These are phyloP conservation scores for Mesodorylaimus sp. DNA, from an alignment of 2,888 invertebrate genomes.

Conservation along the genomic window DNA sequence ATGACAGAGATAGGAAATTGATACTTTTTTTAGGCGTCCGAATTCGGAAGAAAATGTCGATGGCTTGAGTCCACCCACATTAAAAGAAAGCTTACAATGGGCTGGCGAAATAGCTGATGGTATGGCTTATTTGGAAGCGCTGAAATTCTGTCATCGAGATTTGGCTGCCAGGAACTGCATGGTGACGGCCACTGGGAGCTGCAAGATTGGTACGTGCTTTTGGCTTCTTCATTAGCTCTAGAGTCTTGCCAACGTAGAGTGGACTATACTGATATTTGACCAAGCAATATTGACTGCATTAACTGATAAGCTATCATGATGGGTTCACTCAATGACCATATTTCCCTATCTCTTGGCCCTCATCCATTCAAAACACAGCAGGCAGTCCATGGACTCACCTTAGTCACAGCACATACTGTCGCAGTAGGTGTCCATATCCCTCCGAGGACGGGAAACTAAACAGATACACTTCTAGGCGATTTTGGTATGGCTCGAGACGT, in stretches of 20 bases:
- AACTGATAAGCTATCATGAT: too few species aligned
- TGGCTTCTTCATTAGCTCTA: not conserved
- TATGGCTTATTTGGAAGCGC: constrained; percentile 85
- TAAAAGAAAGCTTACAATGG: constrained; percentile 36
- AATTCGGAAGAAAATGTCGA: constrained; percentile 17
- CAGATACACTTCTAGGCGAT: constrained; percentile 16
- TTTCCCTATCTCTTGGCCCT: too few species aligned
- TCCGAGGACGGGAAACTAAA: too few species aligned
- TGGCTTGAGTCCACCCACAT: constrained; percentile 29
- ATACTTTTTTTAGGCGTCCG: constrained; percentile 17
- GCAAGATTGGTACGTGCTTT: constrained; percentile 41
- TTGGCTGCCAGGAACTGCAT: constrained; percentile 68
- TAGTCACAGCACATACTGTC: too few species aligned
- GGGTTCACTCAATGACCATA: too few species aligned
- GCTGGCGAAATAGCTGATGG: constrained; percentile 75
- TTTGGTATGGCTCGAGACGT: constrained; percentile 50
- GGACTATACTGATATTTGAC: too few species aligned
- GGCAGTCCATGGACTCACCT: too few species aligned
- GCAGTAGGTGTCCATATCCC: too few species aligned
- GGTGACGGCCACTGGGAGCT: constrained; percentile 64
- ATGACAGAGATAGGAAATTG: too few species aligned
- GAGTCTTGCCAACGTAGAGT: too few species aligned
- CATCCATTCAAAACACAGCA: too few species aligned
- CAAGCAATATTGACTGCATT: too few species aligned
- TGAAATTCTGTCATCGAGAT: constrained; percentile 83